These are phyloP conservation scores for Mylabris phalerata DNA, from an alignment of 1,140 invertebrate genomes.

Conservation along the genomic window DNA sequence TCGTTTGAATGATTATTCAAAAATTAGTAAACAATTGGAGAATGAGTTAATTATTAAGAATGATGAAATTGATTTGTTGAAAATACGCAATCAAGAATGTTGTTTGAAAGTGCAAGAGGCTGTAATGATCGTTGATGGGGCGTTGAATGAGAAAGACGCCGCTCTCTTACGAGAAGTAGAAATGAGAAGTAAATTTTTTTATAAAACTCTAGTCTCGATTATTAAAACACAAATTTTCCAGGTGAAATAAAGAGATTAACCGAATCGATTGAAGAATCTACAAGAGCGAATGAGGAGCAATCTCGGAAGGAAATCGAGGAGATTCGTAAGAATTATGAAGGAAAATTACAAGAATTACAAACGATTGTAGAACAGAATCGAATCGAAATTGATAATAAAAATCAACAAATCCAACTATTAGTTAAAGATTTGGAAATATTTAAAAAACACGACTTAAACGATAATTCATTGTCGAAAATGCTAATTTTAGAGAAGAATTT, in stretches of 20 bases:
- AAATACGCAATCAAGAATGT: constrained; percentile 28
- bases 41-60: constrained; percentile 21
- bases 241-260: constrained; percentile 26
- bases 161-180: constrained; percentile 32
- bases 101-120: constrained; percentile 36
- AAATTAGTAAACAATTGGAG: constrained; percentile 22
- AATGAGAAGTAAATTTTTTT: constrained; percentile 22
- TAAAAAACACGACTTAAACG: constrained; percentile 23
- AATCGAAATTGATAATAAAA: constrained; percentile 26
- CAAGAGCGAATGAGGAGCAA: constrained; percentile 25
- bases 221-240: background rate
- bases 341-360: constrained; percentile 23
- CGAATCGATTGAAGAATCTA: constrained; percentile 16
- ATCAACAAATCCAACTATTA: constrained; percentile 23
- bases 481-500: constrained; percentile 36
- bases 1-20: constrained; percentile 21
- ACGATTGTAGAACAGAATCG: constrained; percentile 19
- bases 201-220: background rate
- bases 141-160: constrained; percentile 37
- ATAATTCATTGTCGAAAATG: constrained; percentile 29
- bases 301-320: constrained; percentile 23
- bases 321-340: constrained; percentile 21
- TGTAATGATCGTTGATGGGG: constrained; percentile 34
- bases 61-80: constrained; percentile 22
- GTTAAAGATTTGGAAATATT: constrained; percentile 29